Conservation (phyloP, 2,888 invertebrate species). For the Lasioglossum vierecki region DNA sequence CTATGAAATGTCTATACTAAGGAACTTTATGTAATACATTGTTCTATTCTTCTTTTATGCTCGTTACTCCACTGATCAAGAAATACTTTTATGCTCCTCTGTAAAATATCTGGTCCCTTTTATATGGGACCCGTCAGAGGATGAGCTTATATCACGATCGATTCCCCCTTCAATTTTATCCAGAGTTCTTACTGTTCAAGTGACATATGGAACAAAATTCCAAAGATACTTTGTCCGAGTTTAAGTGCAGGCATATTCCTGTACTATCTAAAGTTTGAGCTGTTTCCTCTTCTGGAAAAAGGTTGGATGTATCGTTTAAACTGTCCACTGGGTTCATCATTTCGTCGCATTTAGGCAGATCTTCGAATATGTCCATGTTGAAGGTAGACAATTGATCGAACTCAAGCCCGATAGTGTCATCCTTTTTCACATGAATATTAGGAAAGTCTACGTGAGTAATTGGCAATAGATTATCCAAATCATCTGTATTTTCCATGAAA, state of each 20-base stretch:
- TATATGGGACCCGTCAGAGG: not conserved
- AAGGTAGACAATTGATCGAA: conserved; percentile 69
- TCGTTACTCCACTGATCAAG: conserved; percentile 50
- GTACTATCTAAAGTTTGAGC: conserved; percentile 79
- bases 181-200: conserved; percentile 80
- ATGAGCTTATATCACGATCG: conserved; percentile 41
- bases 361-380: conserved; percentile 71
- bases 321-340: conserved; percentile 55
- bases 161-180: conserved; percentile 52
- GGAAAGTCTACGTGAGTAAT: conserved; percentile 44
- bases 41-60: conserved; percentile 24
- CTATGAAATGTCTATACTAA: conserved; percentile 21
- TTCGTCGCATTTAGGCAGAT: conserved; percentile 68
- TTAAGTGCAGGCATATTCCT: conserved; percentile 86
- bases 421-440: conserved; percentile 54
- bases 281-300: conserved; percentile 58
- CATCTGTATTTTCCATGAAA: conserved; percentile 40
- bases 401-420: conserved; percentile 60
- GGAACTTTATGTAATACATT: conserved; percentile 32
- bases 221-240: conserved; percentile 85
- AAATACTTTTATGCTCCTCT: conserved; percentile 37
- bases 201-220: conserved; percentile 86
- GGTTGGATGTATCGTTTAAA: conserved; percentile 54
- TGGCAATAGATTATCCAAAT: conserved; percentile 52
- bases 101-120: conserved; percentile 1